These are phyloP conservation scores for Idaea dimidiata DNA, from an alignment of 2,888 invertebrate genomes.

Conservation along the genomic window DNA sequence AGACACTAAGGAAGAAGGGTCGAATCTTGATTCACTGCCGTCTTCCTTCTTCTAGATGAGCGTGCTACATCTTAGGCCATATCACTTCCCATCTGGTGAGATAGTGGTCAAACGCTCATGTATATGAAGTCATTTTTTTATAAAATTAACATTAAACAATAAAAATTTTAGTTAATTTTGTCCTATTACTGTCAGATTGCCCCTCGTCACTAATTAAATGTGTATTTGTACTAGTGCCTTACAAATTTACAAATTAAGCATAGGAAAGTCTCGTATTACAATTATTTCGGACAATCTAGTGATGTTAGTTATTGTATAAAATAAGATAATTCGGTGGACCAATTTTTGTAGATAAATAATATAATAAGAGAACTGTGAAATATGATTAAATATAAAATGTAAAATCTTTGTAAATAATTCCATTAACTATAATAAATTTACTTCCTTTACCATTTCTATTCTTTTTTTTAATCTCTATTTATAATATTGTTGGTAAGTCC, in stretches of 20 bases:
- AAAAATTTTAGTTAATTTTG: not conserved
- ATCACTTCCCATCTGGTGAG: no score
- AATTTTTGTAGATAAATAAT: constrained; percentile 20
- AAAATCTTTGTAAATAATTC: constrained; percentile 24
- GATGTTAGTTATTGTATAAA: constrained; percentile 6
- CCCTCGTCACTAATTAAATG: not conserved
- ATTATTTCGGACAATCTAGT: not conserved
- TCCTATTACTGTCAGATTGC: not conserved
- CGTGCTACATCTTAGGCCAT: no score
- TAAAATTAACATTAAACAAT: not conserved
- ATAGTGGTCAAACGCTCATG: no score
- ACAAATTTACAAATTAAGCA: constrained; percentile 26
- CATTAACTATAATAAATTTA: constrained; percentile 14
- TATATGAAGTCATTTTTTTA: not conserved
- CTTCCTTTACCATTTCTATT: not conserved
- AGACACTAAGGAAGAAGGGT: no score
- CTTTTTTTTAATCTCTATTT: constrained; percentile 2
- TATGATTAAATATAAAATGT: constrained; percentile 10
- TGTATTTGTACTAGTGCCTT: constrained; percentile 18
- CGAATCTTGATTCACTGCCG: no score
- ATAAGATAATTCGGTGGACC: constrained; percentile 18
- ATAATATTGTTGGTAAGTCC: no score
- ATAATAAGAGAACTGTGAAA: constrained; percentile 21
- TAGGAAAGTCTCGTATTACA: constrained; percentile 12
- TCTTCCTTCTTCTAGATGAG: no score